A percentile compares a stretch with the other conserved stretches of the same genome.
Evolutionary conservation across 2,113 vertebrate genomes (phyloP).

Genomic region (Hypanus sabinus): DNA sequence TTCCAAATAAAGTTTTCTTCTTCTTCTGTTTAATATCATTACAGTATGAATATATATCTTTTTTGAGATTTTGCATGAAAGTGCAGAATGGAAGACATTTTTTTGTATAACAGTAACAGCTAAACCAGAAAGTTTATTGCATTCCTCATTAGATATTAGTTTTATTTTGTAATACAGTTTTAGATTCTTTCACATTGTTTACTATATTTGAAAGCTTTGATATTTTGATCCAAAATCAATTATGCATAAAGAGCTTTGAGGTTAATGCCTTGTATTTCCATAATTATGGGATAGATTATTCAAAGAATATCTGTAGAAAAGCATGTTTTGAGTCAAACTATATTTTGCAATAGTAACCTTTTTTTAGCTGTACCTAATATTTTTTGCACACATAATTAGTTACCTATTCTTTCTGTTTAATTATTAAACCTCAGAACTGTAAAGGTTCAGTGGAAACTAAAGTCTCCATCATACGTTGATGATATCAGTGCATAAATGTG

Average conservation of each 20-base stretch:
- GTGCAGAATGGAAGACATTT: not conserved
- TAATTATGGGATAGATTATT: not conserved
- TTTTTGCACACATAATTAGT: not conserved
- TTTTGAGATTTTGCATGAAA: slow-evolving; percentile 2
- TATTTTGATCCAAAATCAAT: not conserved
- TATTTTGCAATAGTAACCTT: not conserved
- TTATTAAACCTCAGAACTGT: not conserved
- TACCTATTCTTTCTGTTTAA: not conserved
- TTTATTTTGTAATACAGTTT: not conserved
- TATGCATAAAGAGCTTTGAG: not conserved
- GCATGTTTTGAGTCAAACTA: not conserved
- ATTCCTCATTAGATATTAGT: not conserved
- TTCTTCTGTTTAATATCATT: not conserved
- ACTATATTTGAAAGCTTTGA: not conserved
- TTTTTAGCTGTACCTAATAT: not conserved
- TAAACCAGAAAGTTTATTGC: not conserved
- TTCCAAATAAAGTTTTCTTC: not conserved
- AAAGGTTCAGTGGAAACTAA: not conserved
- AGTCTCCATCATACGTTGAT: not conserved
- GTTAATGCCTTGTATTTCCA: not conserved
- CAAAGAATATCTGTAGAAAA: not conserved
- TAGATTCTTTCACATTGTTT: not conserved
- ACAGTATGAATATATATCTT: too few species aligned
- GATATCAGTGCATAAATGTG: not conserved
- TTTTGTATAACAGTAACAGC: not conserved